phyloP scores from a whole-genome alignment of 2,113 vertebrate species.

The Rostratula benghalensis region DNA sequence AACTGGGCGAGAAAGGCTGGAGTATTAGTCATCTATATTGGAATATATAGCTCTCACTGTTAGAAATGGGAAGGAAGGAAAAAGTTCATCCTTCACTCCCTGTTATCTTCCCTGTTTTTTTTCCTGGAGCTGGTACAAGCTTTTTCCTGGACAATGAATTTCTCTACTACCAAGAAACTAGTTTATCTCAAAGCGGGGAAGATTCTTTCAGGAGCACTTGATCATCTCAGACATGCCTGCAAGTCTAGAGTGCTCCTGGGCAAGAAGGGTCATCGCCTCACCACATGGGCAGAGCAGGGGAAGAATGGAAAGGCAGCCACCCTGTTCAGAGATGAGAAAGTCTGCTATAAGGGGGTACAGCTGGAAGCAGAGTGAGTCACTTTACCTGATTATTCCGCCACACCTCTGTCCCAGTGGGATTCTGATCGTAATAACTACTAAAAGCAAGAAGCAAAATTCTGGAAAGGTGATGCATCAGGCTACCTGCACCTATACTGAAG shows the following conservation, averaged over 20 bases:
- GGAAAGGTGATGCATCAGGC: background rate
- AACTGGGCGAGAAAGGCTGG: background rate
- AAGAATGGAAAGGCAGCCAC: background rate
- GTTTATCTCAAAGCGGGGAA: background rate
- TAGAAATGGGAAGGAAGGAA: background rate
- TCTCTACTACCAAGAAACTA: background rate
- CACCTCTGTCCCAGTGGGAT: background rate
- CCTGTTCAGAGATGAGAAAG: background rate
- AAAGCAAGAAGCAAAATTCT: background rate
- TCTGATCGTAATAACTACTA: background rate
- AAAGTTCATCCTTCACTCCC: background rate
- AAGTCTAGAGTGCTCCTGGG: background rate
- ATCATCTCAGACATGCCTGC: background rate
- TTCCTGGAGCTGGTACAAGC: background rate
- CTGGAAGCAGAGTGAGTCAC: background rate
- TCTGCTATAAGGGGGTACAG: background rate
- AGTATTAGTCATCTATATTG: fast-evolving
- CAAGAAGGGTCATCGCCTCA: background rate
- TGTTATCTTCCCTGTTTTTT: background rate
- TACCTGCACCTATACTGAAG: background rate
- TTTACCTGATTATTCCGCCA: background rate
- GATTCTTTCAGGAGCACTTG: background rate
- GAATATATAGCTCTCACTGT: background rate
- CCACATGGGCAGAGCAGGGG: background rate
- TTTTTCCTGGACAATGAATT: background rate